Base-by-base conservation (phyloP, 2,797 vertebrate genomes). In the Sarcoramphus papa region DNA sequence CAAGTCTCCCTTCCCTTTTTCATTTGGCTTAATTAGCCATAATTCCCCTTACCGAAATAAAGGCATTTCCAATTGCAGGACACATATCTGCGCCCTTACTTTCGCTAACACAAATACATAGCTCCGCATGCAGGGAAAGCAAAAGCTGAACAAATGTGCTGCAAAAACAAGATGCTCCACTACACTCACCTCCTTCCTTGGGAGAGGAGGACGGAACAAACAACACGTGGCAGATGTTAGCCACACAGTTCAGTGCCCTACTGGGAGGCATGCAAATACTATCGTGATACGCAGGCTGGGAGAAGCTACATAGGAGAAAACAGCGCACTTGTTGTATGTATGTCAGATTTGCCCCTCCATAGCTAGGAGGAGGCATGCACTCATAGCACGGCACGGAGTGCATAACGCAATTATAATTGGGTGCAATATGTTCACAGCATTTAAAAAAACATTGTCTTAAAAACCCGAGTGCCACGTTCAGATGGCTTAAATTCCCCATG, bases 401-500 rank as follows among this genome's bases (percentile, higher is more conserved):
- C 91, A 97, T 88, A 96, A 84, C 35, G 33, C 87, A 96, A 95
- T 95, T 95, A 96, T 96, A 97, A 96, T 95, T 94, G 94, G 93
- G 93, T 96, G 96, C 96, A 96, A 93, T 97, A 95, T 97, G 96
- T 93, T 97, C 95, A 81, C 88, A 97, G 91, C 1, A 2, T 93
- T 95, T 76, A 86, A 95, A 95, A 96, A 97, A 97, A 53, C 0
- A 7, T 79, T 94, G 75, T 95, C 96, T 97, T 94, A 91, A 96
- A 97, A 95, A 96, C 92, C 47, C 7, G 91, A 86, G 70, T 93
- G 92, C 92, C 92, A 92, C 11, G 47, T 96, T 97, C 96, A 97
- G 96, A 96, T 97, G 96, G 96, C 95, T 96, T 86, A 95, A 96
- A 96, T 96, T 95, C 96, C 96, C 96, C 90, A 95, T 93, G 96